A percentile compares a stretch with the other conserved stretches of the same genome.
These are phyloP conservation scores for Hirtodrosophila histrioides DNA, from an alignment of 2,888 invertebrate species.

Conservation along the genomic window DNA sequence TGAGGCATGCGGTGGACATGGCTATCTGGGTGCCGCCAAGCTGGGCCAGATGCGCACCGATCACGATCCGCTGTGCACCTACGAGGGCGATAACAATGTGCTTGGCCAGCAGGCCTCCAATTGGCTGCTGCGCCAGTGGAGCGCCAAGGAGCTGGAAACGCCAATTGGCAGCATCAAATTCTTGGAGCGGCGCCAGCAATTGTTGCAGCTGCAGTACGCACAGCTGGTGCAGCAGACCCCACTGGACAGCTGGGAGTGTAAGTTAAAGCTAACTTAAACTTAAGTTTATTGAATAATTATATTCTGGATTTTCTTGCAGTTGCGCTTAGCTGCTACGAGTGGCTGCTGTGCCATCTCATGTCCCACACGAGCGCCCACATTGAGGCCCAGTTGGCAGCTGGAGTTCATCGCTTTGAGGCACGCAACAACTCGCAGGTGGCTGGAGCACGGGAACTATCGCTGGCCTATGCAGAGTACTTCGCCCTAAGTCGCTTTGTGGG, in stretches of 20 bases:
- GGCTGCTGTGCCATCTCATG: conserved; percentile 93
- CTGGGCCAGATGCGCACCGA: conserved; percentile 93
- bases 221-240: conserved; percentile 45
- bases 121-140: conserved; percentile 91
- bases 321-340: conserved; percentile 90
- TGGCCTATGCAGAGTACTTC: conserved; percentile 91
- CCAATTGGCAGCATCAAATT: conserved; percentile 90
- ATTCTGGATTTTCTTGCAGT: conserved; percentile 85
- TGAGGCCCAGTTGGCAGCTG: conserved; percentile 85
- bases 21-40: conserved; percentile 90
- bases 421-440: conserved; percentile 93
- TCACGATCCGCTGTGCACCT: conserved; percentile 95
- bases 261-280: conserved; percentile 36
- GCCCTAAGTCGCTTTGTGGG: conserved; percentile 84
- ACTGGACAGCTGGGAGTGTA: conserved; percentile 77
- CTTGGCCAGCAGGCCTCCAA: conserved; percentile 95
- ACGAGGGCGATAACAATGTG: conserved; percentile 97
- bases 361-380: conserved; percentile 88
- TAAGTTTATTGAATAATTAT: not conserved
- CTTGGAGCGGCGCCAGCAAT: conserved; percentile 85
- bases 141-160: conserved; percentile 85
- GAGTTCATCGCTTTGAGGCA: conserved; percentile 90
- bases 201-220: conserved; percentile 80
- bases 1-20: conserved; percentile 95
- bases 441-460: conserved; percentile 89